Base-by-base conservation (phyloP, 1,140 invertebrate species). In the Zophobas morio region DNA sequence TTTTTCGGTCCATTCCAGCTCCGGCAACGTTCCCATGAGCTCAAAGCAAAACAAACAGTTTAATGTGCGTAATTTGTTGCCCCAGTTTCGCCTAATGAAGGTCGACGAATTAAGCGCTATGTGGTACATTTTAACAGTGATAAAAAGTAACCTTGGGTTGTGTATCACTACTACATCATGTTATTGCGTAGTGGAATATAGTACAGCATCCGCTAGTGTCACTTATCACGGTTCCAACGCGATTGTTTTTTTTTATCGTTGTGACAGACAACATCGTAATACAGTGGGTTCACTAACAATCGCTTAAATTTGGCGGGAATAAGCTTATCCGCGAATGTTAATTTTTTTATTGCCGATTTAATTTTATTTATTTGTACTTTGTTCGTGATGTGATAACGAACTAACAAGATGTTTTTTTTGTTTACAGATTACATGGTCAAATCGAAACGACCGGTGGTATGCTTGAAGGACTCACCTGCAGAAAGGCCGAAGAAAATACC, bases 351-450 rank as follows among this genome's bases (percentile, higher is more conserved):
- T 57, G 53, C 76, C 76, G 72, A 74, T 78, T 72, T 78, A 60
- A 51, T 47, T 63, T 63, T 35, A 70, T 54, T 63, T 70, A 63
- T 78, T 70, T 74, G 72, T 56, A 74, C 76, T 74, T 72, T 46
- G 40, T 34, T 35, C 63, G 33, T 36, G 57, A 34, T 51, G 70
- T 73, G 73, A 78, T 47, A 63, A 71, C 37, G 36, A 75, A 57
- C 8, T 46, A 34, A 49, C n/a, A 75, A 60, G 42, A 40, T 76
- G 34, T 63, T 49, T 77, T 72, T 53, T 40, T 78, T 80, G 66
- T 76, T 80, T 80, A 20, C 77, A 80, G 79, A 80, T 80, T 80
- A 54, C 70, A 80, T 80, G 79, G 70, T 56, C 6, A 72, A 70
- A 5, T 56, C 39, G 1, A 80, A 80, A 76, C 78, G 79, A 76